A percentile compares a stretch with the other conserved stretches of the same genome.
These are phyloP conservation scores for Euthynnus affinis DNA, from an alignment of 2,797 vertebrate species.

Conservation along the genomic window DNA sequence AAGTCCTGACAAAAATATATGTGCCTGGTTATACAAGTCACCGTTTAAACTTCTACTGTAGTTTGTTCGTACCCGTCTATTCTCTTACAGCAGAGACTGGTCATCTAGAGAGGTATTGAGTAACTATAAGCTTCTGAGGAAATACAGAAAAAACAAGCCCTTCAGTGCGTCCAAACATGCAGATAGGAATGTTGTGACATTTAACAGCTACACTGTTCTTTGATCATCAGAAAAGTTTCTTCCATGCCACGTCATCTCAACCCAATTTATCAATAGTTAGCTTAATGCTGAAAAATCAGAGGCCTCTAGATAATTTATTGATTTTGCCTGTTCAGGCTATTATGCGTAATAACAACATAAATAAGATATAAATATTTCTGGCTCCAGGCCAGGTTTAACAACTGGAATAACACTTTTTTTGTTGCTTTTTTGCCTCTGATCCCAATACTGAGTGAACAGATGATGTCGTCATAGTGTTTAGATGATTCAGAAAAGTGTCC, in stretches of 20 bases:
- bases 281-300: conserved; percentile 37
- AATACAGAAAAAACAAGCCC: conserved; percentile 63
- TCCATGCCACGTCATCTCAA: conserved; percentile 16
- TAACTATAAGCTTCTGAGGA: conserved; percentile 58
- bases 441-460: neutral
- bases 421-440: conserved; percentile 17
- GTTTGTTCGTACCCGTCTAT: conserved; percentile 44
- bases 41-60: conserved; percentile 27
- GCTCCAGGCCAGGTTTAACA: conserved; percentile 72
- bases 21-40: conserved; percentile 30
- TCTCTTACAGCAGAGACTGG: conserved; percentile 47
- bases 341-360: conserved; percentile 60
- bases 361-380: conserved; percentile 71
- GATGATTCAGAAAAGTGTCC: conserved; percentile 18
- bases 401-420: conserved; percentile 33
- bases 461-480: neutral
- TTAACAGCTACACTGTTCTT: conserved; percentile 31
- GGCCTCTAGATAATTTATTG: conserved; percentile 39
- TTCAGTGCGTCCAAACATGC: conserved; percentile 73
- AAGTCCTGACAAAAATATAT: conserved; percentile 35
- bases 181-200: conserved; percentile 68
- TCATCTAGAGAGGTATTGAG: conserved; percentile 60
- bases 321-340: conserved; percentile 11
- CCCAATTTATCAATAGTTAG: conserved; percentile 32
- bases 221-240: conserved; percentile 26